Base-by-base conservation (phyloP, 2,888 invertebrate species). In the Schrankia costaestrigalis region DNA sequence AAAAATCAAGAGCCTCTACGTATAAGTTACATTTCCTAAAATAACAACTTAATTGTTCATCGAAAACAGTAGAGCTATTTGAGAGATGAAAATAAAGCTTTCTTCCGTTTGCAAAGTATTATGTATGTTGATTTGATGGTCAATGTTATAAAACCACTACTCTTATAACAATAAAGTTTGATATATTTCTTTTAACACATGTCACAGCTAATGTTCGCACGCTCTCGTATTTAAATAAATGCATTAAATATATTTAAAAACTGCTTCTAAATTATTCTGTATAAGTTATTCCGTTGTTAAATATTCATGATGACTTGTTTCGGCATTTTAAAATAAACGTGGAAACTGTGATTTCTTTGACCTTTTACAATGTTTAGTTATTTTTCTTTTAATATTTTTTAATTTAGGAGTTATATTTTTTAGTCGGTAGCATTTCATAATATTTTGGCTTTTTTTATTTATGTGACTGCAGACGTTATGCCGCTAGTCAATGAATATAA, bases 291-390 rank as follows among this genome's bases (percentile, higher is more conserved):
- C 22, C 4, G 7, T 15, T 14, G 9, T 26, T 33, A 21, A 33
- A 42, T 44, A 53, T 56, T 53, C 35, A 56, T 35, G 37, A 35
- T 15, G 18, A n/a, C 11, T 14, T 45, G 9, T 51, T 51, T 38
- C 19, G 36, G 33, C 18, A n/a, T 8, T 28, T 19, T 27, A 12
- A 11, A 41, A 30, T 37, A 26, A 27, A 37, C 27, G 26, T 25
- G 11, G 18, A 33, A 33, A 41, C 12, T 35, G 34, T 27, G 11
- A 49, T 26, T 37, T 14, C 26, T 23, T 32, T 42, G 30, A 47
- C 44, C 41, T 40, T n/a, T 24, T 38, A 22, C 12, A 19, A 21
- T 11, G 21, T 24, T 35, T 26, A 27, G 19, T 38, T 35, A 31
- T 35, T 36, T 35, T 29, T 13, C 15, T 9, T 38, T 8, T 17